Percentiles rank a stretch among this genome's conserved stretches.
Conservation (phyloP, 53 echinoderm and acorn worm species). For the Henricia sp. region DNA sequence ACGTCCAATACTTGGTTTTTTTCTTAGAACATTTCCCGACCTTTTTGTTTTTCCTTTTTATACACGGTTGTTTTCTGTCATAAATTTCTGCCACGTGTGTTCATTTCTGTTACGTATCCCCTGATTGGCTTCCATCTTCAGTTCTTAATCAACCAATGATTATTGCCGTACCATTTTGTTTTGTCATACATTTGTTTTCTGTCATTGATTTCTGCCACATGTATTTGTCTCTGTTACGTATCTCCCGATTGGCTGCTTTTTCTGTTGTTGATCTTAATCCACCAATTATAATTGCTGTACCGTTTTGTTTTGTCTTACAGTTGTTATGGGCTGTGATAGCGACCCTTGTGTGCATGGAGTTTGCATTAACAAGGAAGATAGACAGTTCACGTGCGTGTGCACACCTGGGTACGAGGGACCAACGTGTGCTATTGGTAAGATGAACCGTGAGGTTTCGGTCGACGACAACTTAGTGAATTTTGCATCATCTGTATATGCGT, state of each 20-base stretch:
- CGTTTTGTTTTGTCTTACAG: not conserved
- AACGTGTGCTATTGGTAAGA: not conserved
- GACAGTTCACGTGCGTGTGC: not conserved
- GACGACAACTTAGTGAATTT: not conserved
- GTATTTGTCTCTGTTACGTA: too few relatives aligned
- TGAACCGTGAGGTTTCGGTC: not conserved
- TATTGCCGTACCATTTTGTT: too few relatives aligned
- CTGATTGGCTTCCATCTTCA: not conserved
- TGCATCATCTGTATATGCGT: too few relatives aligned
- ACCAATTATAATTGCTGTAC: too few relatives aligned
- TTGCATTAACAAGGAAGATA: not conserved
- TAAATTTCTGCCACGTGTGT: not conserved
- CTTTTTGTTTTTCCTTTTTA: not conserved
- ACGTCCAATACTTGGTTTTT: not conserved
- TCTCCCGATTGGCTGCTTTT: too few relatives aligned
- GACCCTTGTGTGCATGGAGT: not conserved
- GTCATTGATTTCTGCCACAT: not conserved
- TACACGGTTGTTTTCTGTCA: not conserved
- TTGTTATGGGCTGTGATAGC: not conserved
- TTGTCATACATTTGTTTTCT: not conserved
- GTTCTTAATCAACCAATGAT: not conserved
- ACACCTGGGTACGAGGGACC: not conserved
- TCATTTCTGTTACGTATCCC: not conserved
- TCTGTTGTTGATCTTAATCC: not conserved
- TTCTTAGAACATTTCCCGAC: not conserved